phyloP scores from a whole-genome alignment of 2,888 invertebrate genomes.

The Lamproptera curius region DNA sequence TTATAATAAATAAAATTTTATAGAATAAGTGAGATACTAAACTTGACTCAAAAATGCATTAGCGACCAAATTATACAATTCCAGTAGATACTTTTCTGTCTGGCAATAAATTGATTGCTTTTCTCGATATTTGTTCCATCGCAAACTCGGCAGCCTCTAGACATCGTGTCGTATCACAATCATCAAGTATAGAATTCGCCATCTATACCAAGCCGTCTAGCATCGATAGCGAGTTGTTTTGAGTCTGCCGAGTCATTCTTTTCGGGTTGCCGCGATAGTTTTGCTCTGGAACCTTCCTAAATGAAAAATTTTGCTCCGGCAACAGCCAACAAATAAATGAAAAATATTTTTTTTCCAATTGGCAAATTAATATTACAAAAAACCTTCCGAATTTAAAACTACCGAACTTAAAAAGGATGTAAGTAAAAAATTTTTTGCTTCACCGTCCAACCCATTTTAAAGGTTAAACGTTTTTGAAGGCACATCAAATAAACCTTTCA shows the following conservation, averaged over 20 bases:
- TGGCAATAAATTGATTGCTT: conserved; percentile 49
- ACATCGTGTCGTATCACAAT: conserved; percentile 54
- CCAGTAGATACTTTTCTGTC: conserved; percentile 57
- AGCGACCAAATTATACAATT: conserved; percentile 55
- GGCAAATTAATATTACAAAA: too few relatives aligned
- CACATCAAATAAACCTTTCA: too few relatives aligned
- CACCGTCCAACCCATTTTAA: too few relatives aligned
- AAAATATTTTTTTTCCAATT: too few relatives aligned
- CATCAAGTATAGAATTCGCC: conserved; percentile 40
- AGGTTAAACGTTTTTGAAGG: too few relatives aligned
- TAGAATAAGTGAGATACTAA: too few relatives aligned
- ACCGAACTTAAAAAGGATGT: too few relatives aligned
- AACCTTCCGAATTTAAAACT: too few relatives aligned
- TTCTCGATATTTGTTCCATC: conserved; percentile 60
- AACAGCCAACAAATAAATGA: conserved; percentile 60
- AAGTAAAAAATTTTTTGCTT: too few relatives aligned
- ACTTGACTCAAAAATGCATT: conserved; percentile 65
- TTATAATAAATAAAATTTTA: too few relatives aligned
- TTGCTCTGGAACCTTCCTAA: too few relatives aligned
- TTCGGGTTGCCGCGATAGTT: conserved; percentile 49
- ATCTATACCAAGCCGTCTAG: conserved; percentile 50
- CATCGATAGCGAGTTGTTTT: conserved; percentile 54
- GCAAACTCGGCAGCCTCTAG: conserved; percentile 62
- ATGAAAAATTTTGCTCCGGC: conserved; percentile 48
- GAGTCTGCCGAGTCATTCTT: conserved; percentile 48